These are phyloP conservation scores for Trissolcus brochymenae DNA, from an alignment of 2,888 invertebrate species.

Conservation along the genomic window DNA sequence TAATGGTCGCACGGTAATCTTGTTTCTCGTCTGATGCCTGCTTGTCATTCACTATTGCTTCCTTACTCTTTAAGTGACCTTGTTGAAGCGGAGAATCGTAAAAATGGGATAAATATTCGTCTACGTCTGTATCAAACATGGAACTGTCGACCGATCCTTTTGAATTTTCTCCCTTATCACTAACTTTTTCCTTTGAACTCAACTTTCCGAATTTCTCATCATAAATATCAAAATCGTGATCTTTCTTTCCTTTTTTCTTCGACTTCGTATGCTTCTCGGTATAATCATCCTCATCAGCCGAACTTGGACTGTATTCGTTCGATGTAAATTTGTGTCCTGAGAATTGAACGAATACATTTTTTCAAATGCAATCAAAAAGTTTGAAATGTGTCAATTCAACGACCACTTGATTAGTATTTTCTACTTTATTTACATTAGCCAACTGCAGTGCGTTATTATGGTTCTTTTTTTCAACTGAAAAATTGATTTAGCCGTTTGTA, in stretches of 20 bases:
- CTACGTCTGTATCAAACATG: slow-evolving; percentile 37
- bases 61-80: slow-evolving; percentile 62
- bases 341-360: slow-evolving; percentile 23
- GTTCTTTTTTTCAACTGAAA: slow-evolving; percentile 6
- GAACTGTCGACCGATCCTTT: slow-evolving; percentile 14
- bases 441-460: neutral
- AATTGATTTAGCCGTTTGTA: slow-evolving; percentile 10
- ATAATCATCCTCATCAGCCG: slow-evolving; percentile 47
- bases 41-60: slow-evolving; percentile 59
- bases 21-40: slow-evolving; percentile 56
- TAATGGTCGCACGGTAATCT: slow-evolving; percentile 42
- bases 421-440: slow-evolving; percentile 5
- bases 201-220: slow-evolving; percentile 66
- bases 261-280: slow-evolving; percentile 27
- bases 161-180: slow-evolving; percentile 32
- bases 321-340: slow-evolving; percentile 44
- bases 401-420: slow-evolving; percentile 14
- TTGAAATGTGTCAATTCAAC: slow-evolving; percentile 14
- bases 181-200: slow-evolving; percentile 57
- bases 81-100: slow-evolving; percentile 50
- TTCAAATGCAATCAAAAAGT: slow-evolving; percentile 18
- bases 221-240: slow-evolving; percentile 61
- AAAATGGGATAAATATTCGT: slow-evolving; percentile 60
- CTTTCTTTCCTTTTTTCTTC: slow-evolving; percentile 36
- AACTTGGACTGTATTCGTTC: slow-evolving; percentile 23